Evolutionary conservation across 2,113 vertebrate genomes (phyloP), one percentile per base, ranked within the genome.

Genomic region (Mixornis gularis): DNA sequence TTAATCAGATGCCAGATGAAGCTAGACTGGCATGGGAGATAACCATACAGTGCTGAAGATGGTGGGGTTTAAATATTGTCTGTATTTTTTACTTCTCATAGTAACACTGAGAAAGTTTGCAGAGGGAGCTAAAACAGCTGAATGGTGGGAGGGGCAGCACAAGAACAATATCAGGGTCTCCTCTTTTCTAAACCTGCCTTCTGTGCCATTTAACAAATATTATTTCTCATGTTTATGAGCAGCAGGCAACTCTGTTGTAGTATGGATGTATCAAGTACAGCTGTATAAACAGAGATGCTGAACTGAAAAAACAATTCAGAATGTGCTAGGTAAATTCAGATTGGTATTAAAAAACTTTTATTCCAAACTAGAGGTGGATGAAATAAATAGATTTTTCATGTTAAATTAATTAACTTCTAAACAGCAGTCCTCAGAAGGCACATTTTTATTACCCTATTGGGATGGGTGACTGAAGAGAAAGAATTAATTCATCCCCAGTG

Each of bases 1-100:
- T 90, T 95, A 64, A 77, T 92, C 88, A 80, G 60, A 79, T 72
- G 81, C 87, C 77, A 90, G 49, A 43, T 90, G 87, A 90, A 93
- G 74, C 60, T 59, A 51, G 62, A 29, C 64, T 93, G 92, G 91
- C 86, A 76, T 5, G 48, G 80, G 72, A 71, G 72, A 13, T 79
- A 73, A 65, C 72, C 46, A 2, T 27, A 43, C 38, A 46, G 38
- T 51, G 41, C 64, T 94, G 63, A 38, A 76, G 69, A 20, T 43
- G 44, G 17, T 58, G n/a, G n/a, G 10, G 3, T 48, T 29, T 63
- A 69, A 79, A 36, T 79, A 8, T 52, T 78, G 17, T 14, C 63
- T 85, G 19, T 56, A 19, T 36, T 77, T 92, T 93, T 70, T 79
- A 29, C 40, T 77, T 69, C 44, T 64, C 43, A 32, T 22, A 34